Evolutionary conservation across 2,888 invertebrate species (phyloP), one percentile per base, ranked within the genome.

Genomic region (Macropis europaea): DNA sequence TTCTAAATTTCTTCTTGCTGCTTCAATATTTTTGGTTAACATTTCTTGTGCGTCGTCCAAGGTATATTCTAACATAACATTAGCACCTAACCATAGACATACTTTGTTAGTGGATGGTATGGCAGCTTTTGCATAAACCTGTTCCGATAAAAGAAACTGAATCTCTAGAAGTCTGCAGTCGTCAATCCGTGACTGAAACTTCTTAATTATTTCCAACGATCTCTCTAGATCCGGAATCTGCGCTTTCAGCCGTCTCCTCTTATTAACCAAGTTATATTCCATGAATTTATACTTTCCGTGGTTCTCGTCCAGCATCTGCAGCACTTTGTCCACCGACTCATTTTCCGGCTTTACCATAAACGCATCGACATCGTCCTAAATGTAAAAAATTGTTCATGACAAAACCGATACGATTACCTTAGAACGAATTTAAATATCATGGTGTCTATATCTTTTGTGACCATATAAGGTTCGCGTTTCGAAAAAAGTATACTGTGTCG

Each of bases 281-380:
- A 99, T 97, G 89, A 97, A 97, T 91, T 98, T 98, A 90, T 99
- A 99, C 92, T 99, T 98, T 69, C 95, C 95, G 91, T 98, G 97
- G 87, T 96, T 96, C 87, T 98, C 98, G 88, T 99, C 98, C 68
- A 99, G 91, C 84, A 93, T 93, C 85, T 95, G 95, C 56, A 99
- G 91, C 13, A 97, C 97, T 88, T 94, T 94, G 84, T 98, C 97
- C 2, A 95, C 96, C 73, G 95, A 94, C 52, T 94, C 95, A 87
- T 97, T 97, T 86, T 96, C 97, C 13, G 95, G 92, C 83, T 93
- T 91, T 72, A 92, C 93, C 97, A 99, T 97, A 90, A 95, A 99
- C 63, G 94, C 93, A 87, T 99, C 97, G 34, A 99, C 98, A 94
- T 99, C 97, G 88, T 98, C 98, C 96, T 96, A 7, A n/a, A 5